These are phyloP conservation scores for Heterodera filipjevi DNA, from an alignment of 2,888 invertebrate species.

Conservation along the genomic window DNA sequence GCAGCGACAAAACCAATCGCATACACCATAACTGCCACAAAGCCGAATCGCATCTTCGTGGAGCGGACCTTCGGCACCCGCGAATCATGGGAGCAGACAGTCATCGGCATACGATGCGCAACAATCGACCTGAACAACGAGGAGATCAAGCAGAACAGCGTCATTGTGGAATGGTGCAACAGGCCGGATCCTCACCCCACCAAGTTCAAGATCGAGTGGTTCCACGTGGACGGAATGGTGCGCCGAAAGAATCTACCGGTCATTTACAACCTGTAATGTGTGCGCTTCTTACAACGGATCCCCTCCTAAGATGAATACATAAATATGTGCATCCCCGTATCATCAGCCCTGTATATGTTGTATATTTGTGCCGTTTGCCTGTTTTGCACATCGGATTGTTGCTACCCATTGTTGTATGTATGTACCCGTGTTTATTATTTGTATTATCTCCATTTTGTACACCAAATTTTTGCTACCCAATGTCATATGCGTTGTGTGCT, in stretches of 20 bases:
- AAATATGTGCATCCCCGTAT: no score
- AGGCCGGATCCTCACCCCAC: constrained; percentile 56
- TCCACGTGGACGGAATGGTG: no score
- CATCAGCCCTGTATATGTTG: no score
- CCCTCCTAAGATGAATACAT: no score
- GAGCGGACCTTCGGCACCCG: constrained; percentile 59
- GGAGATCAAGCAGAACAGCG: constrained; percentile 52
- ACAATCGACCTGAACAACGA: constrained; percentile 51
- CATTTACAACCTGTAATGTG: constrained; percentile 49
- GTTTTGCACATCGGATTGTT: no score
- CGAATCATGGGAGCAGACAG: constrained; percentile 61
- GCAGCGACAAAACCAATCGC: constrained; percentile 52
- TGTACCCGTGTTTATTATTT: no score
- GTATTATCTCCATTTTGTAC: no score
- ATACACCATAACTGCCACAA: constrained; percentile 60
- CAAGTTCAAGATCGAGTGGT: constrained; percentile 55
- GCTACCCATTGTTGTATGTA: no score
- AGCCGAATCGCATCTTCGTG: constrained; percentile 55
- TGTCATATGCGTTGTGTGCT: no score
- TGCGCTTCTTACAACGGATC: no score
- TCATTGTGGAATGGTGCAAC: constrained; percentile 34
- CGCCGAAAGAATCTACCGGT: constrained; percentile 56
- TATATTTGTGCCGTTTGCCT: no score
- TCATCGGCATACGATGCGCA: constrained; percentile 52
- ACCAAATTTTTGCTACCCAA: no score